Evolutionary conservation across 2,797 vertebrate genomes (phyloP).

Genomic region (Dallia pectoralis): DNA sequence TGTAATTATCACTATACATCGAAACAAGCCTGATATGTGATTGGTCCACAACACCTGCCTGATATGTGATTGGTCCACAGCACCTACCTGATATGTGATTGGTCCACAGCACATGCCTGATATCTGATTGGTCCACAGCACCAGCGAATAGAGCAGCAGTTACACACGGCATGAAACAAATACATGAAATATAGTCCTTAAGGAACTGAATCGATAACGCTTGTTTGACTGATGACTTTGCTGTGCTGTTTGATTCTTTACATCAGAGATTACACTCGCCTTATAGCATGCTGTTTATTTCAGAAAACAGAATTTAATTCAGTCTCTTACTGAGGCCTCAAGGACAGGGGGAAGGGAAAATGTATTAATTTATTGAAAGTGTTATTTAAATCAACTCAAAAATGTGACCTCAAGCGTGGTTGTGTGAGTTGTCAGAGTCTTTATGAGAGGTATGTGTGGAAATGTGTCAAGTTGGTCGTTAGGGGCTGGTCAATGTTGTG

Average conservation of each 20-base stretch:
- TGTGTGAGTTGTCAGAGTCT: constrained; percentile 18
- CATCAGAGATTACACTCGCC: constrained; percentile 72
- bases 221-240: constrained; percentile 71
- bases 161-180: constrained; percentile 44
- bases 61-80: no score
- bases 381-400: constrained; percentile 73
- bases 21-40: constrained; percentile 11
- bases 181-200: constrained; percentile 70
- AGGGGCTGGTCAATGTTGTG: neutral
- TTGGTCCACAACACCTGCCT: no score
- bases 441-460: constrained; percentile 25
- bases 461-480: neutral
- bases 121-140: no score
- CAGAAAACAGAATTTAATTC: constrained; percentile 72
- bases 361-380: constrained; percentile 72
- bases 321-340: constrained; percentile 57
- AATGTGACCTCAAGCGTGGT: constrained; percentile 57
- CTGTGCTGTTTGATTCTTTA: constrained; percentile 71
- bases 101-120: no score
- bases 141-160: no score
- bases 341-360: constrained; percentile 53
- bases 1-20: constrained; percentile 8
- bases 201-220: constrained; percentile 64
- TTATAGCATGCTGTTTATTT: constrained; percentile 66
- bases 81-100: no score